Base-by-base conservation (phyloP, 2,888 invertebrate genomes). In the Lithosia quadra region DNA sequence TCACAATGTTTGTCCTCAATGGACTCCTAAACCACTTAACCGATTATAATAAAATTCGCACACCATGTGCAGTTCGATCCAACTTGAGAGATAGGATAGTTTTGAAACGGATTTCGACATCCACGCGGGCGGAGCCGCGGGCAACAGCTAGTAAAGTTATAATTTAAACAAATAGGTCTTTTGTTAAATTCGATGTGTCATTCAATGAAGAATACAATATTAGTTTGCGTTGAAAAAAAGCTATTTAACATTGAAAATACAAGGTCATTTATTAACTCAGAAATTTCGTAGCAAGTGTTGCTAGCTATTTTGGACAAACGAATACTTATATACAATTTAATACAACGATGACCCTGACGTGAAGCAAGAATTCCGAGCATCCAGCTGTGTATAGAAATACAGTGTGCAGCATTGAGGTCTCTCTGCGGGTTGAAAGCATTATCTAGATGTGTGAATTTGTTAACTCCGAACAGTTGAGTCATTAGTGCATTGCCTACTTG, bases 361-460 rank as follows among this genome's bases (percentile, higher is more conserved):
- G 57, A 75, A 69, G 70, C 64, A 72, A 68, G 71, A 78, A 80
- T 80, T 73, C 73, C 65, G 65, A 68, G 70, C 68, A 79, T 78
- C 68, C 67, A 76, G 61, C 55, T 53, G 69, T 71, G 64, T 81
- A 83, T 82, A 28, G 28, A 28, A 28, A 28, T 80, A 83, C 63
- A 66, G 78, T 76, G 49, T 73, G 78, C 69, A 75, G 72, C 69
- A 72, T 75, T 77, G 75, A 75, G 74, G 75, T 77, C 76, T 75
- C 72, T 72, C 72, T 80, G 73, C 68, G 56, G 43, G 69, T 72
- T 70, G 61, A 76, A 66, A 66, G 68, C 15, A 56, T 24, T 56
- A 56, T 56, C 49, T n/a, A 49, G 0, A 7, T 49, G n/a, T 49
- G n/a, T 49, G 49, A 56, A 24, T 55, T 55, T 5, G 22, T 55